Evolutionary conservation across 2,113 vertebrate genomes (phyloP).

Genomic region (Typhlomys cinereus): DNA sequence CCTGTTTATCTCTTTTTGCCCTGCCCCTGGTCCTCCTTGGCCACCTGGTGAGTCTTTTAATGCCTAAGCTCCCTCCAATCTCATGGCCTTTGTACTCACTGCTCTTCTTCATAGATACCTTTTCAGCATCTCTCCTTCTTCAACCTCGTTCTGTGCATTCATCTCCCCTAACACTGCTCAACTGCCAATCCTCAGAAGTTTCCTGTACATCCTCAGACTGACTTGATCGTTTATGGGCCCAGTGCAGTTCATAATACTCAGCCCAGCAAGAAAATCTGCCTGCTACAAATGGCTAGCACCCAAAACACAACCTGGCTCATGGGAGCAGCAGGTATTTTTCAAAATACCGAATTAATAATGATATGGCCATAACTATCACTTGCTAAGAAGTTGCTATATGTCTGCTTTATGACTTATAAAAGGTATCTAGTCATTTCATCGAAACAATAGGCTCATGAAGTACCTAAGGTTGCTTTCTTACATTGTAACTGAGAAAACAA

Average conservation of each 20-base stretch:
- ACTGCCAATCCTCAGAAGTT: not conserved
- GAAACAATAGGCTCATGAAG: not conserved
- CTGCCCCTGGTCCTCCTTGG: fast-evolving
- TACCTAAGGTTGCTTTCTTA: slow-evolving; percentile 2
- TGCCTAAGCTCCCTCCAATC: not conserved
- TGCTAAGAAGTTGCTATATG: not conserved
- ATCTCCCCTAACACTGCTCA: not conserved
- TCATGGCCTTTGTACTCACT: not conserved
- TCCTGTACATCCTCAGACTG: not conserved
- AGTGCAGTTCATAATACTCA: not conserved
- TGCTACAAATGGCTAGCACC: not conserved
- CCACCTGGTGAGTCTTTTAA: not conserved
- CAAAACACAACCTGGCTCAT: not conserved
- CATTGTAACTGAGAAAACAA: slow-evolving; percentile 13
- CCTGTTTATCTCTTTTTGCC: not conserved
- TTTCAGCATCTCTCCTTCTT: not conserved
- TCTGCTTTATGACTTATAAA: slow-evolving; percentile 11
- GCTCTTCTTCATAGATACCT: not conserved
- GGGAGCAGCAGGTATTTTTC: not conserved
- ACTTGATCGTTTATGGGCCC: not conserved
- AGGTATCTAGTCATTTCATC: slow-evolving; percentile 13
- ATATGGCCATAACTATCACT: not conserved
- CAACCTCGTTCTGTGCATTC: not conserved
- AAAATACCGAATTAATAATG: not conserved
- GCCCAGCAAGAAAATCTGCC: not conserved